A percentile compares a stretch with the other conserved stretches of the same genome.
These are phyloP conservation scores for Xiphydria camelus DNA, from an alignment of 2,888 invertebrate genomes.

Conservation along the genomic window DNA sequence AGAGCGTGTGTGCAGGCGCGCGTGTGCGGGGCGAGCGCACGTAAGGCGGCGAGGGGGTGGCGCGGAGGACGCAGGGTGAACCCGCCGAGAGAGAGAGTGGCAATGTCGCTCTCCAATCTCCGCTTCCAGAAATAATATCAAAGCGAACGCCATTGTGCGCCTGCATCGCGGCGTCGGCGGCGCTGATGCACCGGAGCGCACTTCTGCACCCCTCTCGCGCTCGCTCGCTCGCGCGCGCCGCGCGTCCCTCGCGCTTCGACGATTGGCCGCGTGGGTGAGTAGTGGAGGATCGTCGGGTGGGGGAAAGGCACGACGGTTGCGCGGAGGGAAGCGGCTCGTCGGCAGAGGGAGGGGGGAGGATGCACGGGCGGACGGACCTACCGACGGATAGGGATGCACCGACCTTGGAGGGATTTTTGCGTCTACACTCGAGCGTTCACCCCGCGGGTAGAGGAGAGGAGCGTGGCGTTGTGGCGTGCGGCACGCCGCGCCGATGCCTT, in stretches of 20 bases:
- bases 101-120: no score
- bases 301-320: constrained; percentile 1
- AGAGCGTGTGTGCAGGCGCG: not conserved
- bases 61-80: no score
- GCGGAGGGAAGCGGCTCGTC: constrained; percentile 21
- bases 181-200: not conserved
- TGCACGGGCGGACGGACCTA: constrained; percentile 23
- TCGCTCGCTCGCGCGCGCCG: not conserved
- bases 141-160: constrained; percentile 2
- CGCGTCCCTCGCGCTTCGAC: not conserved
- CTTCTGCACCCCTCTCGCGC: not conserved
- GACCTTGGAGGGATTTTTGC: constrained; percentile 58
- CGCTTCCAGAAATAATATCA: constrained; percentile 3
- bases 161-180: not conserved
- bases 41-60: no score
- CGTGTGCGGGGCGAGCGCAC: not conserved
- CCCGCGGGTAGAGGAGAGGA: constrained; percentile 30
- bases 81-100: no score
- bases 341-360: constrained; percentile 19
- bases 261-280: constrained; percentile 46
- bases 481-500: no score
- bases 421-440: constrained; percentile 55
- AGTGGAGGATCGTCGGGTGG: constrained; percentile 17
- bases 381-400: constrained; percentile 50
- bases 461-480: constrained; percentile 23